Conservation (phyloP, 2,888 invertebrate species). For the Griposia aprilina region DNA sequence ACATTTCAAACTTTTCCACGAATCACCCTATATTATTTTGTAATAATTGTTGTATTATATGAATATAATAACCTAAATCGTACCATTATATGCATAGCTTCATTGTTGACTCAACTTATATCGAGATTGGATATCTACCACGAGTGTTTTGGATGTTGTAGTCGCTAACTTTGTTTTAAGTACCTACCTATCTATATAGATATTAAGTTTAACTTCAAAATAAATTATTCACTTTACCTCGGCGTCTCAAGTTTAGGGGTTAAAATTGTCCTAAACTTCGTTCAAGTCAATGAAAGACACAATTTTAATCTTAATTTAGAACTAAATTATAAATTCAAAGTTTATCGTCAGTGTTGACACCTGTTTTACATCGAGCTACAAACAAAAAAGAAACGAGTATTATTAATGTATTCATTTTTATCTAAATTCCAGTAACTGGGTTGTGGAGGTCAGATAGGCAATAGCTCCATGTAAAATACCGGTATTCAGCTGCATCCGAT, state of each 20-base stretch:
- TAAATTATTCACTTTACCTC: constrained; percentile 29
- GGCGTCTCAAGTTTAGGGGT: constrained; percentile 18
- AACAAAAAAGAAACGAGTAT: background rate
- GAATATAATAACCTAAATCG: background rate
- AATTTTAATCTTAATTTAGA: constrained; percentile 26
- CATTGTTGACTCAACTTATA: background rate
- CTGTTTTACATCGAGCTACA: background rate
- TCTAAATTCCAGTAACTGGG: background rate
- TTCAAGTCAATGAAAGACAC: constrained; percentile 26
- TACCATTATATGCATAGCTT: background rate
- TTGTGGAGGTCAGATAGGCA: background rate
- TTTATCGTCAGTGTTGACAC: constrained; percentile 9
- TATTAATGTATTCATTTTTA: background rate
- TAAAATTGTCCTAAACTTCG: constrained; percentile 28
- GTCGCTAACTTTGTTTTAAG: background rate
- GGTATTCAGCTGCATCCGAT: background rate
- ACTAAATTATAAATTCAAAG: constrained; percentile 14
- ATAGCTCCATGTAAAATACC: background rate
- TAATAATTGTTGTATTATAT: no score
- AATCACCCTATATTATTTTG: no score
- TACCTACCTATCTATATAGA: background rate
- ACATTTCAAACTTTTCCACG: no score
- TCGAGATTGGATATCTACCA: background rate
- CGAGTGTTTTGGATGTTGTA: background rate
- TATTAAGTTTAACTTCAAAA: constrained; percentile 10